Evolutionary conservation across 1,140 invertebrate genomes (phyloP), one percentile per base, ranked within the genome.

Genomic region (Drosophila sproati): DNA sequence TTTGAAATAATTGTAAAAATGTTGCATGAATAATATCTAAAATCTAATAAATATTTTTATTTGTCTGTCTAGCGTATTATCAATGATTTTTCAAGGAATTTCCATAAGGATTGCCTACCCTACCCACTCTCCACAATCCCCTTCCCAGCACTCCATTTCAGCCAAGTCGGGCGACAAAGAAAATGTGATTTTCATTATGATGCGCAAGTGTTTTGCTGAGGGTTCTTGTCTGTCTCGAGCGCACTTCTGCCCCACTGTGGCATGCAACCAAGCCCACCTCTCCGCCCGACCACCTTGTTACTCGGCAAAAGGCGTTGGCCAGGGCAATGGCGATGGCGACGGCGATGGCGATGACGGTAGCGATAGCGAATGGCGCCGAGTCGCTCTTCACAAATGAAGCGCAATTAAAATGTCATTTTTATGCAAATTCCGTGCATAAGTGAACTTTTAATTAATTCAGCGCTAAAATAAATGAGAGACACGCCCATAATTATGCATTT

Each of bases 401-500:
- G 85, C 85, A 89, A 88, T 88, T 88, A 88, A 88, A 88, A 88
- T 88, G 85, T 89, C 73, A 88, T 88, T 88, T 88, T 88, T 85
- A 88, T 88, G 85, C 80, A 88, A 89, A 88, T 88, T 83, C 72
- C 85, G 85, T 85, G 85, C 85, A 89, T 88, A 88, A 88, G 85
- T 89, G 86, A 89, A 85, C 80, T 89, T 89, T 89, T 89, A 89
- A 89, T 89, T 89, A 89, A 89, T 89, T 89, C 85, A 78, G 86
- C 75, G 78, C 66, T 51, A 89, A 89, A 89, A 89, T 89, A 85
- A 89, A 89, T 89, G 80, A 89, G 80, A 81, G 73, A 62, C 80
- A 74, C 76, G 77, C 77, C 75, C 75, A 89, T 81, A 89, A 85
- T 89, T 89, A 89, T 89, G 85, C 60, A 68, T 75, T 83, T 59